A percentile compares a stretch with the other conserved stretches of the same genome.
Conservation (phyloP, 1,140 invertebrate genomes). For the Drosophila funebris region DNA sequence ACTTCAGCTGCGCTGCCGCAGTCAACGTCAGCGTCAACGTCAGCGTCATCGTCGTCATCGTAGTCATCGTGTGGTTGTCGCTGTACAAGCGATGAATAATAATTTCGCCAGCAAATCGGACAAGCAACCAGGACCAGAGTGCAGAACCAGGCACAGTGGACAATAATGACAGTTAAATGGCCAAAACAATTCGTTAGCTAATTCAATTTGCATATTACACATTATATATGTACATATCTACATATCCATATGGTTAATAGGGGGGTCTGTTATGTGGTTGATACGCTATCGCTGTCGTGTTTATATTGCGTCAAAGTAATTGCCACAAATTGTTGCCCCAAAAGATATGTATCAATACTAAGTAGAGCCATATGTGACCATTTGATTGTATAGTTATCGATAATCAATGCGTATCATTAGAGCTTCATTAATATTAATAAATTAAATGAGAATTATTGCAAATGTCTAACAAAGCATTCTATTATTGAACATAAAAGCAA, state of each 20-base stretch:
- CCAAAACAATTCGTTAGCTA: constrained; percentile 44
- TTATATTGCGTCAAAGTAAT: constrained; percentile 46
- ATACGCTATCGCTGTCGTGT: constrained; percentile 7
- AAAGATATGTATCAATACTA: neutral
- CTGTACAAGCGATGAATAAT: constrained; percentile 81
- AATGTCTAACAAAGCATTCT: neutral
- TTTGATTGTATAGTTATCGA: constrained; percentile 27
- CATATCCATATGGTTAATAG: constrained; percentile 15
- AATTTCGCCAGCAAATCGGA: constrained; percentile 57
- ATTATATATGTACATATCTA: neutral
- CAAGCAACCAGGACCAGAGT: constrained; percentile 11
- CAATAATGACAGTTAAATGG: constrained; percentile 50
- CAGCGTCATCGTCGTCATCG: neutral
- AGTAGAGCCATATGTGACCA: constrained; percentile 5
- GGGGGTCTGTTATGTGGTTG: neutral
- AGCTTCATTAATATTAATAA: neutral
- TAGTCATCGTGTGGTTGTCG: constrained; percentile 29
- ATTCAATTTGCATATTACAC: constrained; percentile 41
- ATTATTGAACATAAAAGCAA: too few species aligned
- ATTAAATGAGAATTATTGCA: neutral
- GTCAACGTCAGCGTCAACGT: constrained; percentile 8
- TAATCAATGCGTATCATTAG: neutral
- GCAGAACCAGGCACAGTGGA: constrained; percentile 34
- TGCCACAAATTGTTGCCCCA: constrained; percentile 12
- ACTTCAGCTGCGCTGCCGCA: constrained; percentile 37